Base-by-base conservation (phyloP, 1,140 invertebrate genomes). In the Tetragnatha versicolor region DNA sequence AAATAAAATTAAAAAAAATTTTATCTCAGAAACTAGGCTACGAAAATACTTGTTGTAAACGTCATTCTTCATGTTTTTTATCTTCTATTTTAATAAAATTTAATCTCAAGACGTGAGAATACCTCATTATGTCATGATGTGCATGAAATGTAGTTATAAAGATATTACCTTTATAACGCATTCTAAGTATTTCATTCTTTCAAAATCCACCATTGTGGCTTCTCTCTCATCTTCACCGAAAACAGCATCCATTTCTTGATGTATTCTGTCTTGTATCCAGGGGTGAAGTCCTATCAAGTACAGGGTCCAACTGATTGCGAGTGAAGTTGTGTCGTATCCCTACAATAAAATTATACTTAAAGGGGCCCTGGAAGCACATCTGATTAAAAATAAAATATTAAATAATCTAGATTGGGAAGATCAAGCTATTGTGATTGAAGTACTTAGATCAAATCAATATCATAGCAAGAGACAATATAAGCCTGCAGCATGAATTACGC, bases 181-280 rank as follows among this genome's bases (percentile, higher is more conserved):
- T 82, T 92, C 91, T 78, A 93, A 84, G 83, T 93, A 93, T 79
- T 89, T 90, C 89, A 94, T 88, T 70, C 89, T 85, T 65, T 86
- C 84, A 47, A 92, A 82, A 83, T 93, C 91, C 65, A 91, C 89
- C 79, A 88, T 85, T 0, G 89, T 90, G 0, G 89, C 85, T 3
- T 83, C 81, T 37, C 89, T 85, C 1, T 88, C 84, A 17, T 45
- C 17, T 17, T 83, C 82, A 14, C 91, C 92, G 33, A 96, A 87
- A 0, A 94, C 88, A 80, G 85, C 83, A 82, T 95, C 93, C 79
- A 96, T 91, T 88, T 96, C 94, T 53, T 90, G 88, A 79, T 92
- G 92, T 0, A 92, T 92, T 85, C 91, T 92, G 69, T 87, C 89
- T 82, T 95, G 94, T 1, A 94, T 89, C 22, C 93, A 88, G 22